Evolutionary conservation across 2,797 vertebrate genomes (phyloP).

Genomic region (Valencia hispanica): DNA sequence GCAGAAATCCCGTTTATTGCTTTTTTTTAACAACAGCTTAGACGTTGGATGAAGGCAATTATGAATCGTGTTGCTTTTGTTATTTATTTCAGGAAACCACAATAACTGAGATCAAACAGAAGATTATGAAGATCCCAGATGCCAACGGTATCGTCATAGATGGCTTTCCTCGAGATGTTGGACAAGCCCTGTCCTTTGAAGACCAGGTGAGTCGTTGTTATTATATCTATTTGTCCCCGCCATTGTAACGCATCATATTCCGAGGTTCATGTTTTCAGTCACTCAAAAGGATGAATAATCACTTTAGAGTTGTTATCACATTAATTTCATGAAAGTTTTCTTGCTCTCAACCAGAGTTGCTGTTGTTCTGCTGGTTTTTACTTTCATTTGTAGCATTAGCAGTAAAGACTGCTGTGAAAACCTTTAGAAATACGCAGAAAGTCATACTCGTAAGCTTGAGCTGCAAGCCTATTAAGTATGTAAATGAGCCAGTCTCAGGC

Average conservation of each 20-base stretch:
- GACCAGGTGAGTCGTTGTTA: constrained; percentile 88
- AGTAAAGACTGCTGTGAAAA: background rate
- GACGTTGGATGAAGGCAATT: background rate
- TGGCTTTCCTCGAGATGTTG: constrained; percentile 96
- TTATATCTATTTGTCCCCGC: background rate
- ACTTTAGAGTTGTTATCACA: background rate
- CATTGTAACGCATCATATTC: background rate
- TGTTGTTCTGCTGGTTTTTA: too few relatives aligned
- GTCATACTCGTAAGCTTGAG: background rate
- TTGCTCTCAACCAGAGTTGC: background rate
- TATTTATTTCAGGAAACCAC: constrained; percentile 90
- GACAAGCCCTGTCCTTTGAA: constrained; percentile 96
- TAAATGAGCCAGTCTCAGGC: background rate
- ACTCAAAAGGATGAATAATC: background rate
- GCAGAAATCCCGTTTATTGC: constrained; percentile 6
- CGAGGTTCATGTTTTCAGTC: background rate
- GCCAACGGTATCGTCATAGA: constrained; percentile 95
- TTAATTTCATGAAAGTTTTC: background rate
- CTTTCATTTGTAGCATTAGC: too few relatives aligned
- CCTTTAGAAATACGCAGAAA: background rate
- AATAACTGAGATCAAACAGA: constrained; percentile 99
- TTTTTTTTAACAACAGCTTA: constrained; percentile 7
- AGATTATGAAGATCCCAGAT: constrained; percentile 97
- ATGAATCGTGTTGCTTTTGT: constrained; percentile 6
- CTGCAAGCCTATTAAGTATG: background rate